Evolutionary conservation across 2,113 vertebrate genomes (phyloP).

Genomic region (Oryzias javanicus): DNA sequence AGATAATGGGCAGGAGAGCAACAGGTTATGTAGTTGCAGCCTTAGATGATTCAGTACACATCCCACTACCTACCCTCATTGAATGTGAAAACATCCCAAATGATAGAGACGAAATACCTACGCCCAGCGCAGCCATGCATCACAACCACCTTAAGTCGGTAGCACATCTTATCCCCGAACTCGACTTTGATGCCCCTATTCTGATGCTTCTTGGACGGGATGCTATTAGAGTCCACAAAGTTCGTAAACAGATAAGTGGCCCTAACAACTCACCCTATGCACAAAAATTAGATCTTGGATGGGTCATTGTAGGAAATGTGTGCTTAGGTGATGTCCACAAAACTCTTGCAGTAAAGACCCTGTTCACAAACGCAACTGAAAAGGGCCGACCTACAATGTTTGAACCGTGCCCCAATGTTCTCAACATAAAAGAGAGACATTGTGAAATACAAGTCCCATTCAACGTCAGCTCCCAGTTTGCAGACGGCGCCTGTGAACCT

Average conservation of each 20-base stretch:
- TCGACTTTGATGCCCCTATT: background rate
- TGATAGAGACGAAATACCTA: slow-evolving; percentile 7
- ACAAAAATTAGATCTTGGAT: background rate
- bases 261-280: background rate
- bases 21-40: background rate
- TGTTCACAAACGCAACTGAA: background rate
- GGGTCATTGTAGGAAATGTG: background rate
- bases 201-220: slow-evolving; percentile 17
- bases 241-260: background rate
- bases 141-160: background rate
- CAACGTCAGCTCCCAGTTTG: background rate
- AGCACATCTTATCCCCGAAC: background rate
- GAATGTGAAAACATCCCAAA: slow-evolving; percentile 16
- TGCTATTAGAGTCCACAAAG: slow-evolving; percentile 8
- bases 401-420: background rate
- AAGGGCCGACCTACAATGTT: background rate
- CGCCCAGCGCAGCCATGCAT: rapidly evolving
- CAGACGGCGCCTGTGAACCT: background rate
- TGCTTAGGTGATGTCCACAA: background rate
- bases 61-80: background rate
- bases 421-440: background rate
- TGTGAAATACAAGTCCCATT: background rate
- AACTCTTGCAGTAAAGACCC: background rate
- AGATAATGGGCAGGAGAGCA: background rate
- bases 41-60: background rate